These are phyloP conservation scores for Aphelenchoides bicaudatus DNA, from an alignment of 2,888 invertebrate genomes.

Conservation along the genomic window DNA sequence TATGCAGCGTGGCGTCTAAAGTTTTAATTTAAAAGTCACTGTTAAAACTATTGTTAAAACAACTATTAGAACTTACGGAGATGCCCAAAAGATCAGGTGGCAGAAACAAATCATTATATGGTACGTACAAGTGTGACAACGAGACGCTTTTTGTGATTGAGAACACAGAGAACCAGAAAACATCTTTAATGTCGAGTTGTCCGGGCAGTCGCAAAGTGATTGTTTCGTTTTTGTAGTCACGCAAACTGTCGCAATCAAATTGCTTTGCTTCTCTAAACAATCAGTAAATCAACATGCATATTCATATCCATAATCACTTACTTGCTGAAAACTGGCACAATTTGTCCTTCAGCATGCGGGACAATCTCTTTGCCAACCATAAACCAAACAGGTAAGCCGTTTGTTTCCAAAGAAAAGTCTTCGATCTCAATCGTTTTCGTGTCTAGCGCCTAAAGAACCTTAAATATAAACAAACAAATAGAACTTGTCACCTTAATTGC, in stretches of 20 bases:
- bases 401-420: constrained; percentile 49
- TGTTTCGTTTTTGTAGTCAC: constrained; percentile 51
- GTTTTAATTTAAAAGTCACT: not conserved
- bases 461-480: not conserved
- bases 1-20: constrained; percentile 35
- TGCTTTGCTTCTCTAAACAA: constrained; percentile 31
- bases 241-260: constrained; percentile 56
- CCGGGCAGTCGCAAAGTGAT: constrained; percentile 55
- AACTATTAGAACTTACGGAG: constrained; percentile 37
- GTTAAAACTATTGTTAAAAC: not conserved
- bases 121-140: constrained; percentile 56
- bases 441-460: constrained; percentile 47
- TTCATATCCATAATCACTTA: constrained; percentile 28
- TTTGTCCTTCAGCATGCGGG: constrained; percentile 52
- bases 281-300: not conserved
- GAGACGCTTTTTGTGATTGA: constrained; percentile 52
- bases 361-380: constrained; percentile 59
- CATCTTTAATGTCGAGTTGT: constrained; percentile 48
- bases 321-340: constrained; percentile 55
- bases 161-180: constrained; percentile 56
- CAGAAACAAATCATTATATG: constrained; percentile 54
- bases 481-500: constrained; percentile 39
- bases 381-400: constrained; percentile 58
- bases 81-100: constrained; percentile 53
- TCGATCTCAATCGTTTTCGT: constrained; percentile 56